Evolutionary conservation across 2,888 invertebrate genomes (phyloP), one percentile per base, ranked within the genome.

Genomic region (Ellobium chinense): DNA sequence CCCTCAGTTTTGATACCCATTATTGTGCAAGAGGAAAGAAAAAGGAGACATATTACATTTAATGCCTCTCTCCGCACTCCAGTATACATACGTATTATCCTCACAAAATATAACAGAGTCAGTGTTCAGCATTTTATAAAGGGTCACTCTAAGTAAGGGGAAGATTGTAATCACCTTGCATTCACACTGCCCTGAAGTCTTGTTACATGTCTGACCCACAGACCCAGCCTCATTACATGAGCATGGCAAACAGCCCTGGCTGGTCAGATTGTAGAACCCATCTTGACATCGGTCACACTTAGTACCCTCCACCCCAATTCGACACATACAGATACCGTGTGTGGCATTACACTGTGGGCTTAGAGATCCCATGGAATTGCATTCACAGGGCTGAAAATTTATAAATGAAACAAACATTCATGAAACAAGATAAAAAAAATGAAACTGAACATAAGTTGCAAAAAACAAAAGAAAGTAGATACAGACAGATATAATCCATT

Each of bases 281-380:
- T 95, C 94, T 0, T 95, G 95, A 92, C 99, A 99, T 7, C 94
- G 92, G 85, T 97, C 96, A 92, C 99, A 99, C 73, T 94, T 95
- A 21, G 65, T 66, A 21, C 91, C 91, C 31, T 54, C 62, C 58
- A 89, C 87, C 0, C 89, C 89, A 12, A 78, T 68, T 68, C 85
- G 85, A 81, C 90, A 90, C 12, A 63, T 12, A 76, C 90, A 90
- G 3, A 66, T 54, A 4, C 90, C 89, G 3, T 87, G 84, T 9
- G 83, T 83, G 7, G 36, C 31, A 81, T 90, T 85, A 78, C 90
- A 89, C 69, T 87, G 84, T 18, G 81, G 84, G 21, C 68, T 79
- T 2, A 77, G 14, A 7, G 88, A 84, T 2, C 89, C 89, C 5
- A 73, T 66, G 5, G 62, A 31, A 69, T 87, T 80, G 78, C 90